Conservation (phyloP, 2,113 vertebrate genomes). For the Alectura lathami region DNA sequence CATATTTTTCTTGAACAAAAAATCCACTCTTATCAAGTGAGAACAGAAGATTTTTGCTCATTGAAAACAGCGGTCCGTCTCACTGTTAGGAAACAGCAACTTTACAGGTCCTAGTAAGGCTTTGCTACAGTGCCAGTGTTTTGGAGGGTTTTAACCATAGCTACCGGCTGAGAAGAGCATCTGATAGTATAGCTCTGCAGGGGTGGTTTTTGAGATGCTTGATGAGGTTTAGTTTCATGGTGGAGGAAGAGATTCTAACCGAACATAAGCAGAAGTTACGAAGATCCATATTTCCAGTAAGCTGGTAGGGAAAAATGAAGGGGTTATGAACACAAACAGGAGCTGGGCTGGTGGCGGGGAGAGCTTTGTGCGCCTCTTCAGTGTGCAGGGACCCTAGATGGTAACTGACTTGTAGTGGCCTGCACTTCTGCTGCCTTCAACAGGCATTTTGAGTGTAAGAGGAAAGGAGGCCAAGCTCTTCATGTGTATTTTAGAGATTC, state of each 20-base stretch:
- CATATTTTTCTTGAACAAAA: neutral
- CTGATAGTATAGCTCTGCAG: neutral
- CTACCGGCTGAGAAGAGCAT: neutral
- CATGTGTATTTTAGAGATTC: neutral
- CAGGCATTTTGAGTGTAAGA: neutral
- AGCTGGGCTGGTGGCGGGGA: neutral
- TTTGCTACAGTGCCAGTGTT: neutral
- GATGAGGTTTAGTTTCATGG: neutral
- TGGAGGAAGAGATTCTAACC: neutral
- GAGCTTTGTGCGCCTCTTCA: neutral
- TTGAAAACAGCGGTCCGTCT: neutral
- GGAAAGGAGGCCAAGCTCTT: neutral
- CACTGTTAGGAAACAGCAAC: neutral
- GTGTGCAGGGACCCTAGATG: neutral
- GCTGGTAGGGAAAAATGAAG: neutral
- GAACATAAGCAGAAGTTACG: neutral
- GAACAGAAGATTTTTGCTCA: neutral
- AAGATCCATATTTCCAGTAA: neutral
- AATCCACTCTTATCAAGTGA: rapidly evolving
- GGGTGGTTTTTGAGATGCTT: neutral
- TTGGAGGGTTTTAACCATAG: neutral
- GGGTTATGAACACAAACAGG: neutral
- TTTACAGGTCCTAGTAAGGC: neutral
- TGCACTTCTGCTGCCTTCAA: neutral
- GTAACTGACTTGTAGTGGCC: neutral